A percentile compares a stretch with the other conserved stretches of the same genome.
phyloP scores from a whole-genome alignment of 2,113 vertebrate species.

The Scolopax mira region DNA sequence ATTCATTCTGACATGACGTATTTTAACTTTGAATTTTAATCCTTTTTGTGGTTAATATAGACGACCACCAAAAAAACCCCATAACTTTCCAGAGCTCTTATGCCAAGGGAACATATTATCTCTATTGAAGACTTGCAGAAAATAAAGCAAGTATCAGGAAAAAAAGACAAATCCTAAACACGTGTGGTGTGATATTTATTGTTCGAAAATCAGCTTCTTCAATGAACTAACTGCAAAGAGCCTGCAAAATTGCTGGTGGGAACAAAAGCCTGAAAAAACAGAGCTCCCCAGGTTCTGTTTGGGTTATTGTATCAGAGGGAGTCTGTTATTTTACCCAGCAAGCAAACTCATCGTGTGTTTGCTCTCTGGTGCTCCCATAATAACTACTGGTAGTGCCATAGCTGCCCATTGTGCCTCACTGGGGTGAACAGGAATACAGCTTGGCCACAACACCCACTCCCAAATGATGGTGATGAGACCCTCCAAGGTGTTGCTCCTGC shows the following conservation, averaged over 20 bases:
- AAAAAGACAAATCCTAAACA: not conserved
- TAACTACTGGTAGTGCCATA: not conserved
- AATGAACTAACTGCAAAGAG: not conserved
- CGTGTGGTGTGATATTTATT: not conserved
- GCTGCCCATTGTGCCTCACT: fast-evolving
- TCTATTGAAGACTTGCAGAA: not conserved
- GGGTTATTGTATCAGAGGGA: not conserved
- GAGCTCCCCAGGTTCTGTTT: not conserved
- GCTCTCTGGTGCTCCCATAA: not conserved
- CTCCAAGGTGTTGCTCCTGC: fast-evolving
- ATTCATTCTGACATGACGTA: not conserved
- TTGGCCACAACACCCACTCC: not conserved
- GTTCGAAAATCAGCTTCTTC: not conserved
- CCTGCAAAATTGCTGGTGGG: not conserved
- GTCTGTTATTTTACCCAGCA: not conserved
- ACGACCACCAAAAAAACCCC: not conserved
- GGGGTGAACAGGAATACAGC: not conserved
- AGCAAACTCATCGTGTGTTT: not conserved
- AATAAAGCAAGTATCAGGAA: not conserved
- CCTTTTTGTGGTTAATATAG: not conserved
- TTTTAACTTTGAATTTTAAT: not conserved
- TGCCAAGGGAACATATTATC: not conserved
- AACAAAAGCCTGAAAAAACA: slow-evolving; percentile 53
- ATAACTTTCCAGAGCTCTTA: not conserved
- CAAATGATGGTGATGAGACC: not conserved